Evolutionary conservation across 2,888 invertebrate genomes (phyloP), one percentile per base, ranked within the genome.

Genomic region (Orthosia gothica): DNA sequence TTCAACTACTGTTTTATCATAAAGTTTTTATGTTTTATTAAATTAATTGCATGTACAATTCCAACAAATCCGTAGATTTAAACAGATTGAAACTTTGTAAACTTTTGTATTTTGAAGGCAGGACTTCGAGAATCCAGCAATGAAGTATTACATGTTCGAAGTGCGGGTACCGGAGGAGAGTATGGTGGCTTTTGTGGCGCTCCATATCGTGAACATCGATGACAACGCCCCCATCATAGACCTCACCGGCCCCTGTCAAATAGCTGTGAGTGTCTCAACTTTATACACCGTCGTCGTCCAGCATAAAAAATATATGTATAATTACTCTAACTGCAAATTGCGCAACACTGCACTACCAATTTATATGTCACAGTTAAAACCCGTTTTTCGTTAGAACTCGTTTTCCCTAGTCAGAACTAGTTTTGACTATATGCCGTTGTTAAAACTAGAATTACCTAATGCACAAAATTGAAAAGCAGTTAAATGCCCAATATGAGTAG

Each of bases 171-270:
- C 88, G 0, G 91, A 89, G 2, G 86, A 93, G 77, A 0, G 77
- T 9, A 80, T 90, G n/a, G 83, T 75, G n/a, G 93, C 83, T n/a
- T 74, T 64, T n/a, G 94, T 97, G 59, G 89, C 93, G 4, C 92
- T 97, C 16, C 78, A 87, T 7, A 94, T 97, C 23, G 92, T 93
- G 12, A 97, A 97, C 84, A 97, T 97, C 65, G 97, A 97, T 76
- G 97, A 97, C 89, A 97, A 97, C 81, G 90, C 93, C 3, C 97
- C 97, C 5, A 92, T 97, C 58, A 95, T 97, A 55, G 94, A 95
- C 59, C 85, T 93, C 12, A 86, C 94, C 4, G 92, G 92, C 32
- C 89, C 95, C 3, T 97, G 97, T 79, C 81, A 81, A 26, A 93
- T 96, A 58, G 90, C 93, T 71, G 97, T 97, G 84, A 92, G 94